Base-by-base conservation (phyloP, 2,797 vertebrate genomes). In the Petrocephalus sullivani region DNA sequence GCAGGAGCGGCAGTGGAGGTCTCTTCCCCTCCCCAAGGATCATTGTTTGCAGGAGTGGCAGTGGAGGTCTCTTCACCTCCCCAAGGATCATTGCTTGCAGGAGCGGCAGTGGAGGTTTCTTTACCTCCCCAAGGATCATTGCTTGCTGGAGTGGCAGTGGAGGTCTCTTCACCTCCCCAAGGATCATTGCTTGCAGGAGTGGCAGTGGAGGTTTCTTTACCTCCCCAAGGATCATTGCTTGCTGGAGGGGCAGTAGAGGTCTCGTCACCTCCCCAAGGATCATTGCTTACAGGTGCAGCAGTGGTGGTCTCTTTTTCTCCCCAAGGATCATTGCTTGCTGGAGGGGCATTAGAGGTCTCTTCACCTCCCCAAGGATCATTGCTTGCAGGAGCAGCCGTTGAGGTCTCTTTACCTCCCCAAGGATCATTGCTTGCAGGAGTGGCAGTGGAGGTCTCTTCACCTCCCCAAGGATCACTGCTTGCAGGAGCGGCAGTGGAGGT, bases 61-160 rank as follows among this genome's bases (percentile, higher is more conserved):
- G 1, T 56, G 28, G 88, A 87, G 0, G 90, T 75, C 4, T 83
- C 37, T 3, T 83, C 85, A n/a, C 75, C 91, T 2, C 91, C 93
- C 93, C 94, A 95, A n/a, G 91, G 83, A 91, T 94, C 93, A 2
- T 19, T 16, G 41, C 37, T 89, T 5, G 14, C 56, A 19, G 86
- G 60, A 56, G 86, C 14, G 49, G 89, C 51, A n/a, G 3, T 51
- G n/a, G 88, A 84, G 0, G 90, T 75, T 2, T 83, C 33, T 1
- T 86, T 71, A n/a, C 81, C 91, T 2, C 91, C 93, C 93, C 94
- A 95, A 14, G 91, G 83, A 91, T 94, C 93, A 2, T 21, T 21
- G 51, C 41, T 89, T 57, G 57, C 86, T 57, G 88, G 19, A 8
- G 67, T 83, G 5, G 91, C 91, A 33, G 85, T 88, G 51, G 90